phyloP scores from a whole-genome alignment of 2,888 invertebrate species.

The Nomada flava region DNA sequence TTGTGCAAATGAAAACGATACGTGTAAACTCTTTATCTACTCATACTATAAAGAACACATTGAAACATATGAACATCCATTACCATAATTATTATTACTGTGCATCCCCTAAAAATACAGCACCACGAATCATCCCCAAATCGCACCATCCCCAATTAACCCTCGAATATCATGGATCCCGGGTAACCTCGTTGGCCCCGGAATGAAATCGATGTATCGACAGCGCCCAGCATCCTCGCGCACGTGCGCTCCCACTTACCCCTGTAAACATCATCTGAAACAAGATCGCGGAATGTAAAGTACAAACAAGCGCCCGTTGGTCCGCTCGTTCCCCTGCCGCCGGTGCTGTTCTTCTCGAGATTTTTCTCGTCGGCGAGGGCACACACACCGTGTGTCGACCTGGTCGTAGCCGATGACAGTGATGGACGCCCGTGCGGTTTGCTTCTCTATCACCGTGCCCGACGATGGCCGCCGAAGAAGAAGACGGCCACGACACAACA shows the following conservation, averaged over 20 bases:
- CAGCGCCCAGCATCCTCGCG: conserved; percentile 14
- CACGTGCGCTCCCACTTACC: conserved; percentile 61
- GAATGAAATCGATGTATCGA: conserved; percentile 6
- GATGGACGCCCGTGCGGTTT: conserved; percentile 80
- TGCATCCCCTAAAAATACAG: too few relatives aligned
- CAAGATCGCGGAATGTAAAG: conserved; percentile 79
- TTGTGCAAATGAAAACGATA: too few relatives aligned
- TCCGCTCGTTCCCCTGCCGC: conserved; percentile 42
- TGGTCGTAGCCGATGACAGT: conserved; percentile 77
- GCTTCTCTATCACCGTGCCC: conserved; percentile 81
- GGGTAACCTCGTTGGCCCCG: conserved; percentile 15
- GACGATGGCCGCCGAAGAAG: conserved; percentile 69
- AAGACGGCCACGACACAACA: conserved; percentile 49
- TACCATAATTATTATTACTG: too few relatives aligned
- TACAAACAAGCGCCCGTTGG: conserved; percentile 60
- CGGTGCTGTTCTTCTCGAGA: conserved; percentile 51
- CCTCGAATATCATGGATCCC: neutral
- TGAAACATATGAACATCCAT: too few relatives aligned
- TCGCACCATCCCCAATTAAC: too few relatives aligned
- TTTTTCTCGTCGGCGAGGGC: conserved; percentile 69
- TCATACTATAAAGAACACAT: too few relatives aligned
- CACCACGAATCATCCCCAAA: too few relatives aligned
- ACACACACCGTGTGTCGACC: conserved; percentile 55
- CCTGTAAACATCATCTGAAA: conserved; percentile 78
- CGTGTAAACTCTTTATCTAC: too few relatives aligned